Percentiles rank a stretch among this genome's conserved stretches.
These are phyloP conservation scores for Acrocephalus arundinaceus DNA, from an alignment of 2,113 vertebrate species.

Conservation along the genomic window DNA sequence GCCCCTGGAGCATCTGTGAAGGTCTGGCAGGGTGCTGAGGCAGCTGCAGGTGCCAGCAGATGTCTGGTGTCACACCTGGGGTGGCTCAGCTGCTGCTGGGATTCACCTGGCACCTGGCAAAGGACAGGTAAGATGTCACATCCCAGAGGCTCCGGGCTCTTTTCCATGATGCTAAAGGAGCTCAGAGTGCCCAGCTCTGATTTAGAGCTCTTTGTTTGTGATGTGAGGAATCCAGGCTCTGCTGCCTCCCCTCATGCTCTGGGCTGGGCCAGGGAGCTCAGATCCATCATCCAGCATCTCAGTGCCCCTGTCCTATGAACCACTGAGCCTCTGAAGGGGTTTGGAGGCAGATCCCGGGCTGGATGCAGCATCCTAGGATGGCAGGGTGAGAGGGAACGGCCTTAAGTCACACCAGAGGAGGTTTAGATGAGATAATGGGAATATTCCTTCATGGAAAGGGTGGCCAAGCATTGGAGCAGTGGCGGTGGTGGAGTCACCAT, in stretches of 20 bases:
- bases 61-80: neutral
- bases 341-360: neutral
- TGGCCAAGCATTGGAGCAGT: neutral
- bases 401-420: neutral
- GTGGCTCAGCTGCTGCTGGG: neutral
- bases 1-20: neutral
- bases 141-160: neutral
- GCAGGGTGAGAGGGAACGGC: neutral
- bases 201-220: neutral
- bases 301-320: fast-evolving
- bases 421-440: neutral
- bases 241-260: neutral
- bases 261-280: neutral
- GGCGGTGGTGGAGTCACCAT: neutral
- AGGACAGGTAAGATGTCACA: neutral
- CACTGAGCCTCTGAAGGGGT: neutral
- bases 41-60: neutral
- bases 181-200: neutral
- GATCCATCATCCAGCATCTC: fast-evolving
- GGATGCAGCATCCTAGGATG: neutral
- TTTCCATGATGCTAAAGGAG: neutral
- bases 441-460: neutral
- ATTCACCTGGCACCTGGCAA: neutral
- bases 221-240: neutral
- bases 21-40: neutral